Evolutionary conservation across 2,113 vertebrate species (phyloP), one percentile per base, ranked within the genome.

Genomic region (Calidris pugnax): DNA sequence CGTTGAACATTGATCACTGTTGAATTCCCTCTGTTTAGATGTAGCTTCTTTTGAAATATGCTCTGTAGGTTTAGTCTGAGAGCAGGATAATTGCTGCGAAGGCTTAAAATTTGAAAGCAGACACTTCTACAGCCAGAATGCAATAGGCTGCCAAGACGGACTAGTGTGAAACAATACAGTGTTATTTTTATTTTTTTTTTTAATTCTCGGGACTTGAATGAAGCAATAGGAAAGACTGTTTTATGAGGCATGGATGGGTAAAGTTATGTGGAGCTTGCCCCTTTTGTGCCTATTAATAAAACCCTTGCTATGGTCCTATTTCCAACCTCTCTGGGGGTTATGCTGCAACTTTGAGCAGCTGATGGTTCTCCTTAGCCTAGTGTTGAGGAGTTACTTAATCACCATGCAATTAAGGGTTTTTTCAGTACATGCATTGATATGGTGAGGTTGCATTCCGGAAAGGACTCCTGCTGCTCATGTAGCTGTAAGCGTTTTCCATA

Each of bases 61-160:
- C 76, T 96, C 37, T 62, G 39, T 90, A 76, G 87, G 89, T 93
- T 97, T 97, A 94, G 92, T 94, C 92, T 96, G 91, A 82, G 92
- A 82, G 63, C 57, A 50, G 74, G 83, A 57, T 93, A 91, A 95
- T 91, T 95, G 81, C 89, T 5, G 4, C 3, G 6, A 95, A 74
- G 84, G 48, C 74, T 95, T 95, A 87, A 79, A 77, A 60, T 92
- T 68, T 89, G 84, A 89, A 95, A 92, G 80, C 80, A 93, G 89
- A 87, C 66, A 16, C 90, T 95, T 89, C 53, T 79, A 50, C 39
- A 55, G 86, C 50, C 80, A 66, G 83, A 89, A 71, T 2, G 24
- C 43, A 53, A 78, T 10, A 50, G 51, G 22, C 90, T 95, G 79
- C 90, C 88, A 87, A 75, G 90, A 55, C 4, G 6, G 41, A 79